These are phyloP conservation scores for Stenoptilia bipunctidactyla DNA, from an alignment of 2,888 invertebrate species.

Conservation along the genomic window DNA sequence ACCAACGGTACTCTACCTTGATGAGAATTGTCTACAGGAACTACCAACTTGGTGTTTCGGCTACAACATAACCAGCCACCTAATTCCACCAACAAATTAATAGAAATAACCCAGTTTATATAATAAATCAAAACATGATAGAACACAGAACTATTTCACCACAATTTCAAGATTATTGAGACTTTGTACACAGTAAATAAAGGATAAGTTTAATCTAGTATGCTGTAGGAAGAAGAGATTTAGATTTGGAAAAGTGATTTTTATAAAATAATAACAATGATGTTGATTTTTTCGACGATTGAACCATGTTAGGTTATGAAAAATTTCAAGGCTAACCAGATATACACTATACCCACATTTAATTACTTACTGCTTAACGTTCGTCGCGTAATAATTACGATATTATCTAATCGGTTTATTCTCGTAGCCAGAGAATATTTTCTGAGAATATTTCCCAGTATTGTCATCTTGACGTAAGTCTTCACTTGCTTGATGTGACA, in stretches of 20 bases:
- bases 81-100: slow-evolving; percentile 28
- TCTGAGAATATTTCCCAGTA: slow-evolving; percentile 47
- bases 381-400: slow-evolving; percentile 33
- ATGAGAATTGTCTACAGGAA: slow-evolving; percentile 35
- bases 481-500: slow-evolving; percentile 27
- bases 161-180: neutral
- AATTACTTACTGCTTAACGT: slow-evolving; percentile 41
- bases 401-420: slow-evolving; percentile 25
- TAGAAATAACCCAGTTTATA: slow-evolving; percentile 4
- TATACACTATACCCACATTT: neutral
- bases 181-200: neutral
- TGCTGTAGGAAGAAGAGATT: too few species aligned
- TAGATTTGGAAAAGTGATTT: too few species aligned
- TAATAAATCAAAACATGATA: slow-evolving; percentile 7
- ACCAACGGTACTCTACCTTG: slow-evolving; percentile 32
- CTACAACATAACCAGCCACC: slow-evolving; percentile 57
- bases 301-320: slow-evolving; percentile 10
- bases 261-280: too few species aligned
- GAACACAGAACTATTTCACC: neutral
- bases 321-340: slow-evolving; percentile 8
- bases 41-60: slow-evolving; percentile 26
- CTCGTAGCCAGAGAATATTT: slow-evolving; percentile 40
- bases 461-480: slow-evolving; percentile 61
- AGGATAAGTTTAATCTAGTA: too few species aligned
- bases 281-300: too few species aligned